Conservation (phyloP, 2,113 vertebrate species). For the Suncus etruscus region DNA sequence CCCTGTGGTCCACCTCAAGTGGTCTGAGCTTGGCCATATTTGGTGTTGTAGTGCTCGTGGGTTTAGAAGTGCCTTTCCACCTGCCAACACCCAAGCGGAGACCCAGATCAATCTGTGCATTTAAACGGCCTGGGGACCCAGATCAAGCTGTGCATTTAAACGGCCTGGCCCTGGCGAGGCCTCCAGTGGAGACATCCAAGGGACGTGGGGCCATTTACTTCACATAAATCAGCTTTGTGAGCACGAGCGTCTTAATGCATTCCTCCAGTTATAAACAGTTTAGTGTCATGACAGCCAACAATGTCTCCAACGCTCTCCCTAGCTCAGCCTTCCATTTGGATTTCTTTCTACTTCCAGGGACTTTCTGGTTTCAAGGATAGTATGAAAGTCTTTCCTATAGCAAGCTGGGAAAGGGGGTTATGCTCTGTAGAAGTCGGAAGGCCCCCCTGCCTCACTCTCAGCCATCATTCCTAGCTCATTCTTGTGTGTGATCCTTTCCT, state of each 20-base stretch:
- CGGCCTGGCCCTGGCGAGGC: constrained; percentile 48
- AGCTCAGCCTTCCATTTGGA: constrained; percentile 48
- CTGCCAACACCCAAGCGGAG: constrained; percentile 74
- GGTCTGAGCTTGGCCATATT: constrained; percentile 78
- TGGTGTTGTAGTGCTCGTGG: constrained; percentile 70
- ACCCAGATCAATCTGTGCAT: constrained; percentile 39
- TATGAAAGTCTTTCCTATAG: neutral
- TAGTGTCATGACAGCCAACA: constrained; percentile 64
- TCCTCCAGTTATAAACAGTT: constrained; percentile 76
- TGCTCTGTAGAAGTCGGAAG: neutral
- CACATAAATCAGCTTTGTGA: constrained; percentile 73
- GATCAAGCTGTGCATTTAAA: constrained; percentile 55
- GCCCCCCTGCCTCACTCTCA: neutral
- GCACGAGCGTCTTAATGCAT: constrained; percentile 66
- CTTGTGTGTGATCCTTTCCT: neutral
- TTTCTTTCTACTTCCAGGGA: constrained; percentile 63
- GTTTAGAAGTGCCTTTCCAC: constrained; percentile 76
- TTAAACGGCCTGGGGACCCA: constrained; percentile 64
- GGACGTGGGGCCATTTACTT: constrained; percentile 65
- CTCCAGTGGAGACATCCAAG: constrained; percentile 60
- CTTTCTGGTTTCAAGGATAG: constrained; percentile 31
- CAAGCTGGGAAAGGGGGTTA: neutral
- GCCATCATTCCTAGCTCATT: neutral
- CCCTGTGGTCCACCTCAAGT: constrained; percentile 64
- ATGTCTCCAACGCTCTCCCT: neutral